These are phyloP conservation scores for Lymantria monacha DNA, from an alignment of 2,888 invertebrate species.

Conservation along the genomic window DNA sequence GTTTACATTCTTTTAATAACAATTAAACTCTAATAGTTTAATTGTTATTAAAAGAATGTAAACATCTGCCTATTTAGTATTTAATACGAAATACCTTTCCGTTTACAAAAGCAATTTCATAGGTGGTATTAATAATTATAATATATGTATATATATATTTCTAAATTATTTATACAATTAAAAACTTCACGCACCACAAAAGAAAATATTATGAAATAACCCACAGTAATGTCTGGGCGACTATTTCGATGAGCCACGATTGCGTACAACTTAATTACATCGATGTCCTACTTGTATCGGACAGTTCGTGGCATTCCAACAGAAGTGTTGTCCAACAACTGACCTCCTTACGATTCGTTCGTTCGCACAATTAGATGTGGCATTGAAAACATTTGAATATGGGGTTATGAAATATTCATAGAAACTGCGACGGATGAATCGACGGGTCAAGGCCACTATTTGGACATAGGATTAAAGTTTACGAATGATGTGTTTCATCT, in stretches of 20 bases:
- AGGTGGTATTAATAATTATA: no score
- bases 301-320: conserved; percentile 32
- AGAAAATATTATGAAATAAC: neutral
- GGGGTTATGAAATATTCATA: conserved; percentile 51
- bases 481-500: neutral
- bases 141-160: neutral
- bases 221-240: conserved; percentile 28
- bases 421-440: conserved; percentile 44
- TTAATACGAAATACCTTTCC: no score
- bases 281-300: conserved; percentile 52
- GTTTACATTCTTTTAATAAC: no score
- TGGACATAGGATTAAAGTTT: conserved; percentile 15
- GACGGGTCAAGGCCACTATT: conserved; percentile 53
- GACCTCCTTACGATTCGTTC: conserved; percentile 40
- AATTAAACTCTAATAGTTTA: no score
- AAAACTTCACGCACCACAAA: neutral
- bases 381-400: conserved; percentile 60
- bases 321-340: conserved; percentile 26
- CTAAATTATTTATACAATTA: neutral
- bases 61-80: no score
- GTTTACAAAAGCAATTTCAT: no score
- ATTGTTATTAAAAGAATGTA: no score
- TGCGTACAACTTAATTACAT: conserved; percentile 57
- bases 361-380: conserved; percentile 39
- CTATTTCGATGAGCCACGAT: conserved; percentile 41